These are phyloP conservation scores for Phrynosoma blainvillii DNA, from an alignment of 2,113 vertebrate genomes.

Conservation along the genomic window DNA sequence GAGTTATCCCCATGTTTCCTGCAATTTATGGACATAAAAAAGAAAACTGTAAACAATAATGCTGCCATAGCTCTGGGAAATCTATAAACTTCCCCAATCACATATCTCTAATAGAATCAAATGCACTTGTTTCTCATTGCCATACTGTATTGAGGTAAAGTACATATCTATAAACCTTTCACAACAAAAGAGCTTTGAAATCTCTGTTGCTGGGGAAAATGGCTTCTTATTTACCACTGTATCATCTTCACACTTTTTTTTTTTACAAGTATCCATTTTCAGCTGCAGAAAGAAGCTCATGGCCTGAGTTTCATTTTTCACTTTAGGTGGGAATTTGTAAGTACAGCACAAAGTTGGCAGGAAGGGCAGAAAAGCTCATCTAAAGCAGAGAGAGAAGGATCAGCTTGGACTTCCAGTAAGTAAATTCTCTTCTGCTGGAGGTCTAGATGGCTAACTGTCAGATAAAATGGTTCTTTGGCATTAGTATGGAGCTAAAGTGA, in stretches of 20 bases:
- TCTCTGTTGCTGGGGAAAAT: neutral
- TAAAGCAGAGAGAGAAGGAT: conserved; percentile 64
- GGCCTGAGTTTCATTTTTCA: conserved; percentile 54
- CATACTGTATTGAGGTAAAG: conserved; percentile 45
- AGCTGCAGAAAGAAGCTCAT: conserved; percentile 44
- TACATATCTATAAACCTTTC: conserved; percentile 40
- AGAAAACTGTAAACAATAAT: conserved; percentile 55
- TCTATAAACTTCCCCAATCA: conserved; percentile 12
- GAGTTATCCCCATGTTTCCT: conserved; percentile 41
- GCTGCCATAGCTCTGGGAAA: conserved; percentile 29
- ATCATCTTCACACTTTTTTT: conserved; percentile 42
- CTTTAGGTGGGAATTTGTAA: conserved; percentile 56
- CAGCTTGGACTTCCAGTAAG: conserved; percentile 68
- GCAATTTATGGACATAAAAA: conserved; percentile 63
- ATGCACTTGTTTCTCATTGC: neutral
- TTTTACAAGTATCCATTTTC: conserved; percentile 51
- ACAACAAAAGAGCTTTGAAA: neutral
- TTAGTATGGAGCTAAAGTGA: conserved; percentile 72
- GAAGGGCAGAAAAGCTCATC: conserved; percentile 65
- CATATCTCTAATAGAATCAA: conserved; percentile 35
- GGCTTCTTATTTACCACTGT: conserved; percentile 42
- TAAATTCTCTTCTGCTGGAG: conserved; percentile 68
- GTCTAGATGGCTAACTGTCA: conserved; percentile 62
- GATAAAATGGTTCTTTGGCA: conserved; percentile 70
- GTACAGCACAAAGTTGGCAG: conserved; percentile 61